phyloP scores from a whole-genome alignment of 2,888 invertebrate genomes.

The Ichneumoninae sp. region DNA sequence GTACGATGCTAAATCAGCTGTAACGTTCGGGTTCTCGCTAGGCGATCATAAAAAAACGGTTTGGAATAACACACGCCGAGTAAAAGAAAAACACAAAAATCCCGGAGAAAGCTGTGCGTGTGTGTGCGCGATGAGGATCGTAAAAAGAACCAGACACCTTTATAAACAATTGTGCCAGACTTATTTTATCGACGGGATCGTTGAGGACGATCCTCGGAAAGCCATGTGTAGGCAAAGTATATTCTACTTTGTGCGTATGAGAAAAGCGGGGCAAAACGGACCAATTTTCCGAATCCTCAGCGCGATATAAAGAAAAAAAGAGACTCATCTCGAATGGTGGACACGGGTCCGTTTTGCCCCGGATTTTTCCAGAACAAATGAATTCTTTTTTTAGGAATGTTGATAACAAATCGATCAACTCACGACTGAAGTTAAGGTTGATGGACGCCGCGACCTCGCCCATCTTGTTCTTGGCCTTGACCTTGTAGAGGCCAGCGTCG shows the following conservation, averaged over 20 bases:
- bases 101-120: conserved; percentile 14
- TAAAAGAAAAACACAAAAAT: conserved; percentile 24
- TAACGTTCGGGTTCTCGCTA: conserved; percentile 17
- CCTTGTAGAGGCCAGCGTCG: conserved; percentile 98
- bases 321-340: background rate
- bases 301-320: background rate
- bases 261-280: background rate
- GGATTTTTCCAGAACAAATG: background rate
- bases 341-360: background rate
- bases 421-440: conserved; percentile 98
- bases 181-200: conserved; percentile 22
- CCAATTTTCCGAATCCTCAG: background rate
- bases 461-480: conserved; percentile 98
- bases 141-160: conserved; percentile 27
- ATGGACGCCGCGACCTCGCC: conserved; percentile 99
- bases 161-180: conserved; percentile 14
- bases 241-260: background rate
- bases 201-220: conserved; percentile 6
- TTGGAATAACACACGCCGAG: conserved; percentile 34
- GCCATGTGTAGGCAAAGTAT: background rate
- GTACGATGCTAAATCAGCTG: conserved; percentile 12
- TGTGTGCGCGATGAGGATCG: background rate
- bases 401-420: conserved; percentile 85
- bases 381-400: background rate
- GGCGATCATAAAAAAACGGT: conserved; percentile 40